phyloP scores from a whole-genome alignment of 2,888 invertebrate genomes.

The Leptothorax acervorum region DNA sequence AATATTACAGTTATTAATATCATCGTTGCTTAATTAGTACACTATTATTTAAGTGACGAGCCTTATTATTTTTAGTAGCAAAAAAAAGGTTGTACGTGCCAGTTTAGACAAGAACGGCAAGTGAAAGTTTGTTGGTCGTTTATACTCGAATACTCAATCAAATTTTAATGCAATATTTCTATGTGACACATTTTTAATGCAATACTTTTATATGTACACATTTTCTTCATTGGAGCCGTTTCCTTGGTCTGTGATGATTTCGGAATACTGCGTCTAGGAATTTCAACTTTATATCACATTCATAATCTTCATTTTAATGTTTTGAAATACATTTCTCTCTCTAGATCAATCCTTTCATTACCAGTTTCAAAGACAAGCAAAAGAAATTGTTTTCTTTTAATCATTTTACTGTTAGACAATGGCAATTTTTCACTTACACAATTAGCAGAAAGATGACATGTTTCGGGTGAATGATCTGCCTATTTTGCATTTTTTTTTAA shows the following conservation, averaged over 20 bases:
- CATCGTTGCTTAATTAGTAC: constrained; percentile 65
- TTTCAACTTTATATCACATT: constrained; percentile 20
- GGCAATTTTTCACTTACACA: constrained; percentile 1
- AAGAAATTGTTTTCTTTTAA: constrained; percentile 25
- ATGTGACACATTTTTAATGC: constrained; percentile 45
- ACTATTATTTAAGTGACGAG: constrained; percentile 70
- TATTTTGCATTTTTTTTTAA: constrained; percentile 65
- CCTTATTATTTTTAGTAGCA: constrained; percentile 76
- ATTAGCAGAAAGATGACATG: constrained; percentile 39
- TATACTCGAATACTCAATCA: constrained; percentile 74
- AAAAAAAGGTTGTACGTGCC: constrained; percentile 80
- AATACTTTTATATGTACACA: constrained; percentile 17
- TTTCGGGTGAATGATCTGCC: constrained; percentile 48
- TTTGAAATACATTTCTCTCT: constrained; percentile 15
- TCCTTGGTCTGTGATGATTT: constrained; percentile 26
- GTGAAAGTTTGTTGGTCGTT: constrained; percentile 71
- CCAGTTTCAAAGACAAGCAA: constrained; percentile 79
- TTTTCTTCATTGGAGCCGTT: not conserved
- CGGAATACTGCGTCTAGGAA: constrained; percentile 15
- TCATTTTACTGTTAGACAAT: constrained; percentile 34
- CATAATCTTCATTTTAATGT: not conserved
- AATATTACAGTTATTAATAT: constrained; percentile 59
- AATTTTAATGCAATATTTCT: constrained; percentile 56
- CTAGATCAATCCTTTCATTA: constrained; percentile 54
- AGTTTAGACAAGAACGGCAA: constrained; percentile 72